Percentiles rank a stretch among this genome's conserved stretches.
phyloP scores from a whole-genome alignment of 2,888 invertebrate genomes.

The Biston stratarius region DNA sequence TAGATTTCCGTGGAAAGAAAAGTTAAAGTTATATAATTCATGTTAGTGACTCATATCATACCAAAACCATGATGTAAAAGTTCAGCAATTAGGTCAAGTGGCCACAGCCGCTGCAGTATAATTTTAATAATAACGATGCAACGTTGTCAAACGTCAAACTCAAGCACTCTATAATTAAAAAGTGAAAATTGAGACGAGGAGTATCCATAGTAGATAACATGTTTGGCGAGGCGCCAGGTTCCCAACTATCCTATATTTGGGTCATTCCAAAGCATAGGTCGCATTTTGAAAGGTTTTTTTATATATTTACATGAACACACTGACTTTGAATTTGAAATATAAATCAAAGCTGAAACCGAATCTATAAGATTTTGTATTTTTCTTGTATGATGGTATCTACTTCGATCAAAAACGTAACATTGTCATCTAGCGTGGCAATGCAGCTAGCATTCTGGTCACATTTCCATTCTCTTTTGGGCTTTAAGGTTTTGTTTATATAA shows the following conservation, averaged over 20 bases:
- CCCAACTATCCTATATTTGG: constrained; percentile 64
- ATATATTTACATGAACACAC: constrained; percentile 24
- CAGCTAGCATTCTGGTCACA: no score
- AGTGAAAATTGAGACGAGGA: constrained; percentile 75
- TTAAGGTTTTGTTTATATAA: no score
- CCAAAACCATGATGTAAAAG: constrained; percentile 29
- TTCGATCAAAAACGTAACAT: no score
- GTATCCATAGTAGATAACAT: constrained; percentile 74
- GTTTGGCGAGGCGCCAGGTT: constrained; percentile 72
- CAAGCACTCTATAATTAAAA: constrained; percentile 79
- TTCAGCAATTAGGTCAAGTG: constrained; percentile 50
- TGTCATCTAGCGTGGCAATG: no score
- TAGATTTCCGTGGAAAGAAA: background rate
- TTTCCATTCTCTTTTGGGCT: no score
- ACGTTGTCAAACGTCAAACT: constrained; percentile 66
- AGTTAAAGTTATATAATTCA: background rate
- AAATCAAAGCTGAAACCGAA: no score
- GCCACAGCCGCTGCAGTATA: constrained; percentile 41
- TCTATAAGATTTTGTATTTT: no score
- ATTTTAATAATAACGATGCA: constrained; percentile 51
- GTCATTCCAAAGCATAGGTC: constrained; percentile 66
- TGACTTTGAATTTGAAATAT: background rate
- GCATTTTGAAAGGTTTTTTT: constrained; percentile 46
- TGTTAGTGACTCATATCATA: background rate
- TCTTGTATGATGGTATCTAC: no score